Base-by-base conservation (phyloP, 2,797 vertebrate species). In the Cossypha dichroa region DNA sequence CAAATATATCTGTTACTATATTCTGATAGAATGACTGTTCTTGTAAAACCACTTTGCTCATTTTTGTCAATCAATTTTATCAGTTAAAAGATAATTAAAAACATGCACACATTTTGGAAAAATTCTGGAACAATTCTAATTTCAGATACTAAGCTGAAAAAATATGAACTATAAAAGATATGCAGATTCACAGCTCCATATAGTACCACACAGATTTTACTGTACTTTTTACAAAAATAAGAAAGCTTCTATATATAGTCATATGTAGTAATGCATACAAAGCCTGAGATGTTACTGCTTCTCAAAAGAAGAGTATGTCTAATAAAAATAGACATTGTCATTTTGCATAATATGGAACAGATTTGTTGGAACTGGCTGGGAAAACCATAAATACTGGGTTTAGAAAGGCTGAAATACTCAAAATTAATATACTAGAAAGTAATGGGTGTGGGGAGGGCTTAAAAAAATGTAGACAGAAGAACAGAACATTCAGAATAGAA, bases 361-460 rank as follows among this genome's bases (percentile, higher is more conserved):
- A 19, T 80, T 40, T 23, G 2, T 77, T n/a, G 6, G 13, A 77
- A 78, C 28, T 41, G 1, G 63, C 36, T 48, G 34, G 54, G 54
- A 83, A 90, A 82, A 1, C 7, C 1, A 0, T 36, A 84, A 56
- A 11, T 40, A 1, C 21, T 62, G 28, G 8, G 3, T 54, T 73
- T 5, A 3, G 23, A 69, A 83, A 64, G 4, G 18, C 6, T 66
- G 64, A 72, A 51, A 72, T 58, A 62, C 15, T 59, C 45, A 15
- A n/a, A 51, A 38, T 13, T 11, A 67, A 60, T 23, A 11, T 17
- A 28, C 1, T 26, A 54, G 7, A 48, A 80, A 60, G 21, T 10
- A 77, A 38, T 3, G 4, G 6, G 5, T 34, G n/a, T n/a, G n/a
- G 5, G 2, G 2, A 3, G 5, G 5, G 2, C 5, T 63, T 55